Evolutionary conservation across 2,113 vertebrate species (phyloP), one percentile per base, ranked within the genome.

Genomic region (Leiothrix lutea): DNA sequence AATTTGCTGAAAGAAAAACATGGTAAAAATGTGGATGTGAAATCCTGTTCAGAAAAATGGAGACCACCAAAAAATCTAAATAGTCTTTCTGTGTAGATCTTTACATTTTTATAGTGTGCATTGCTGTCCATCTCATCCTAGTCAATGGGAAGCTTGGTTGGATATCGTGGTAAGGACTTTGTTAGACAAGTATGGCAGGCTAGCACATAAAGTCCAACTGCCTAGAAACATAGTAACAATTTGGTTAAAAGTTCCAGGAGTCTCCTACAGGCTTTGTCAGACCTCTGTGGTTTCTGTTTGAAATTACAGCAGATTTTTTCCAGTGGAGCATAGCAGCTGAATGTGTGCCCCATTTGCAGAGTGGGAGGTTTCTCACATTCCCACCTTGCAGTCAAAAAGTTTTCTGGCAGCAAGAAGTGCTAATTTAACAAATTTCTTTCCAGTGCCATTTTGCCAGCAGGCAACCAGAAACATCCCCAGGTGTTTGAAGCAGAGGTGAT

Each of bases 301-400:
- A 95, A 93, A 96, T 92, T 96, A 93, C 80, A 92, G 90, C 72
- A 95, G 88, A 86, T 88, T 95, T 95, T 96, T 97, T 96, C 90
- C 96, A 95, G 60, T n/a, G 85, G 69, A 91, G 73, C 38, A 6
- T 35, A 79, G 81, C 88, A 81, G 80, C 44, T 0, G 51, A 84
- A 94, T 94, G 80, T 24, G 23, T 71, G 81, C 90, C 85, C 90
- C 42, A n/a, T 71, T 56, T 58, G 73, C 96, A 96, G 95, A 97
- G 96, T 97, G 96, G 96, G 97, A 97, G 97, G 88, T 97, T 97
- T 97, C 96, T 98, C 97, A 98, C 95, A 96, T 97, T 98, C 97
- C 97, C 96, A 97, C 97, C 95, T 97, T 97, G 96, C 96, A 97
- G 96, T 96, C 96, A 97, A 29, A 92, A 96, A 95, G 85, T 92